These are phyloP conservation scores for Ceratina australensis DNA, from an alignment of 1,140 invertebrate genomes.

Conservation along the genomic window DNA sequence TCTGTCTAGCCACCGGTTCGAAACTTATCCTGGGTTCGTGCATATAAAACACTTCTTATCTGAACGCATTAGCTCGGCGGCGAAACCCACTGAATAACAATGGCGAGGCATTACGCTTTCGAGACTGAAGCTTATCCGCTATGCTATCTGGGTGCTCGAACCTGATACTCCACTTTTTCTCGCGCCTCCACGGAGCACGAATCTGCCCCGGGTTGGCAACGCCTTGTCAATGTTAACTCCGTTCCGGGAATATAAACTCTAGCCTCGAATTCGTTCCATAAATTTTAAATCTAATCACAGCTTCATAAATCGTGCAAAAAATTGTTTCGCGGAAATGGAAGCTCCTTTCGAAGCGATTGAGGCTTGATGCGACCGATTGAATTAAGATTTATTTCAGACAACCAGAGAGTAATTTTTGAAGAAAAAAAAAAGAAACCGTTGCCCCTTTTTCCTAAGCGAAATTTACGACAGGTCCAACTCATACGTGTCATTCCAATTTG, in stretches of 20 bases:
- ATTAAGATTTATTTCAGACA: too few species aligned
- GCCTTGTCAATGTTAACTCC: neutral
- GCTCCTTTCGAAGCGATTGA: too few species aligned
- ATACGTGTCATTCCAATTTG: constrained; percentile 71
- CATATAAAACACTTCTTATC: constrained; percentile 59
- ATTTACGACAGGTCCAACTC: neutral
- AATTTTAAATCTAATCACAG: too few species aligned
- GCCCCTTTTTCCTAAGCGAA: too few species aligned
- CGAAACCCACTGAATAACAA: constrained; percentile 62
- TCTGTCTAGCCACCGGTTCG: constrained; percentile 24
- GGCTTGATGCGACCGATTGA: too few species aligned
- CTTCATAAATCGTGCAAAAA: too few species aligned
- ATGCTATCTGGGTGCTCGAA: constrained; percentile 30
- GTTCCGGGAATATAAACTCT: neutral
- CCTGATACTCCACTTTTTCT: constrained; percentile 22
- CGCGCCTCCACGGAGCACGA: neutral
- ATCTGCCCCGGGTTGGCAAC: neutral
- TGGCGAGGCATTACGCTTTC: constrained; percentile 45
- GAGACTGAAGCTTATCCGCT: constrained; percentile 26
- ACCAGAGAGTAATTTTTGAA: too few species aligned
- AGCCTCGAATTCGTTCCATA: too few species aligned
- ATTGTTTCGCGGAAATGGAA: too few species aligned
- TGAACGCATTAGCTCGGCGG: constrained; percentile 49
- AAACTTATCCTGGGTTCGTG: constrained; percentile 46
- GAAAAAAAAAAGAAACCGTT: too few species aligned